Base-by-base conservation (phyloP, 2,797 vertebrate species). In the Ambastaia sidthimunki region DNA sequence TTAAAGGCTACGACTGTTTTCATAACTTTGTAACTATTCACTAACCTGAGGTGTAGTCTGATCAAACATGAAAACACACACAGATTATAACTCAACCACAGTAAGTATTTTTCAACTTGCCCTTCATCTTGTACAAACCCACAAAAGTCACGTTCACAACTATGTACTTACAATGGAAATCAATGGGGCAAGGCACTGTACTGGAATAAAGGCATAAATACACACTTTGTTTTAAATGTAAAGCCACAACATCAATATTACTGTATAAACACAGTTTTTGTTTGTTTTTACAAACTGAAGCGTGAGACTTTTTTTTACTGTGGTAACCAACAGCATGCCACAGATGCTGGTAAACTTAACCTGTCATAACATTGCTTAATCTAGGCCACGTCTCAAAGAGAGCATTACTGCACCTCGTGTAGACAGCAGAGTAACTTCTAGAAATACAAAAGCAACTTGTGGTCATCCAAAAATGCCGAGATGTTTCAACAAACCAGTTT, bases 51-150 rank as follows among this genome's bases (percentile, higher is more conserved):
- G 65, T 21, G 50, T 21, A 48, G 52, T 54, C 73, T 18, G 73
- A 75, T 69, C 21, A 69, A 59, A 69, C 52, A 21, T 37, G 28
- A 16, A 41, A 76, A 66, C 74, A 66, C 37, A 50, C 73, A 15
- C 60, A 13, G 21, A 16, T 54, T 66, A n/a, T 76, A 28, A 66
- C 62, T 55, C 9, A 47, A 28, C 11, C 37, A 2, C 9, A n/a
- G 5, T 0, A 60, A 60, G 16, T 18, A 1, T 37, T 9, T 15
- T 15, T 18, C 37, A 7, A 34, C 12, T 15, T n/a, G 5, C 19
- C 1, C n/a, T 7, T 50, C 9, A 67, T 3, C 23, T 41, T 0
- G 5, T 18, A 18, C 57, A 47, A 55, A 67, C 19, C 55, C 54
- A 25, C 5, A 37, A 23, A 23, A 66, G 10, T 37, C 7, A 31